phyloP scores from a whole-genome alignment of 2,113 vertebrate genomes.

The Elachura formosa region DNA sequence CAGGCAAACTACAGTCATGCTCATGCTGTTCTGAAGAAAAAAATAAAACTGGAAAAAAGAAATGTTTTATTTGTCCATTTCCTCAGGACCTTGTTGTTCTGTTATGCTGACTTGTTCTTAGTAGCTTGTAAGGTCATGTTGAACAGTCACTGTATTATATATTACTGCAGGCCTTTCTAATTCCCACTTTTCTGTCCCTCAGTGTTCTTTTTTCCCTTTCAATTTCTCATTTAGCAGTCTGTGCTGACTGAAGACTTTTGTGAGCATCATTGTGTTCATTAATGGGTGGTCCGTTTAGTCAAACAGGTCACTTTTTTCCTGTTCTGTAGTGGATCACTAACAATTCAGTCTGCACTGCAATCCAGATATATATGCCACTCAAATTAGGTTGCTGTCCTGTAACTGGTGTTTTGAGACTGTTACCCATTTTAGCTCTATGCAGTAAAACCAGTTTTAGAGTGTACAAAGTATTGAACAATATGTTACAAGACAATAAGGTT shows the following conservation, averaged over 20 bases:
- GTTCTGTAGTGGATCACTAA: background rate
- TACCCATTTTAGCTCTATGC: background rate
- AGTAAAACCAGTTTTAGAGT: background rate
- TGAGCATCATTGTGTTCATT: background rate
- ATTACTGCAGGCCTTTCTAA: background rate
- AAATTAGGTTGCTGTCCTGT: background rate
- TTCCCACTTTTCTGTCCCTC: background rate
- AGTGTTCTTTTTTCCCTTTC: background rate
- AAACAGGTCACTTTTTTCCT: background rate
- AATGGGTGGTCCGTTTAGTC: background rate
- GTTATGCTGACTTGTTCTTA: background rate
- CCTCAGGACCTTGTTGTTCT: background rate
- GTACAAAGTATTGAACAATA: background rate
- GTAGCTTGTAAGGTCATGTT: background rate
- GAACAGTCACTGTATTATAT: background rate
- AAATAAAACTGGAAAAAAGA: fast-evolving
- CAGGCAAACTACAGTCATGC: background rate
- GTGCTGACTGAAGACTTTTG: background rate
- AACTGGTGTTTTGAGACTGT: background rate
- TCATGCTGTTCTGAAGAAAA: background rate
- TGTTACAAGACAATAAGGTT: background rate
- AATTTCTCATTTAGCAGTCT: background rate
- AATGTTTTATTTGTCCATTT: background rate
- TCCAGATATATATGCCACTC: background rate
- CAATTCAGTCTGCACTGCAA: background rate